These are phyloP conservation scores for Tineola bisselliella DNA, from an alignment of 2,888 invertebrate genomes.

Conservation along the genomic window DNA sequence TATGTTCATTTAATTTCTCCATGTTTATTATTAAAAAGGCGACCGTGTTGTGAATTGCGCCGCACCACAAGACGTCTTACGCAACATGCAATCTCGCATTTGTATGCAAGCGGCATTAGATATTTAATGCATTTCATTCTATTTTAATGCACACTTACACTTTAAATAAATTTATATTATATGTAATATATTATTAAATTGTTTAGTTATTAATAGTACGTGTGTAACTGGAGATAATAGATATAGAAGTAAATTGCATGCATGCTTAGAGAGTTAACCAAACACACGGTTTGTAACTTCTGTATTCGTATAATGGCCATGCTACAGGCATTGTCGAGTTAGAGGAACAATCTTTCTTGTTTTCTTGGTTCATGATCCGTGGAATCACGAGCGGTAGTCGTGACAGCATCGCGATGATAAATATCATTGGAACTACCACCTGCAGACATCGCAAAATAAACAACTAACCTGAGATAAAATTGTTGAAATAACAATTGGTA, in stretches of 20 bases:
- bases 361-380: slow-evolving; percentile 5
- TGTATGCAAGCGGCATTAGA: background rate
- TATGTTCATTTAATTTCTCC: no score
- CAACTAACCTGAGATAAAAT: background rate
- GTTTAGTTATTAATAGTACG: no score
- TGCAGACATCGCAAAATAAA: background rate
- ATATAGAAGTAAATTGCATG: no score
- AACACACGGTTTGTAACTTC: background rate
- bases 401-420: background rate
- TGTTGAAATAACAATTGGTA: background rate
- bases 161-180: no score
- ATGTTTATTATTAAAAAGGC: no score
- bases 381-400: background rate
- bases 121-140: background rate
- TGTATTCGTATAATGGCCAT: background rate
- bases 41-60: background rate
- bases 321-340: background rate
- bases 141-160: background rate
- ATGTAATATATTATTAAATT: no score
- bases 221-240: no score
- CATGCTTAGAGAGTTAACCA: background rate
- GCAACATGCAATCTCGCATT: slow-evolving; percentile 2
- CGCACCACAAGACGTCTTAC: background rate
- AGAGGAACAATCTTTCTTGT: background rate
- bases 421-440: background rate